phyloP scores from a whole-genome alignment of 1,140 invertebrate species.

The Drosophila orosa region DNA sequence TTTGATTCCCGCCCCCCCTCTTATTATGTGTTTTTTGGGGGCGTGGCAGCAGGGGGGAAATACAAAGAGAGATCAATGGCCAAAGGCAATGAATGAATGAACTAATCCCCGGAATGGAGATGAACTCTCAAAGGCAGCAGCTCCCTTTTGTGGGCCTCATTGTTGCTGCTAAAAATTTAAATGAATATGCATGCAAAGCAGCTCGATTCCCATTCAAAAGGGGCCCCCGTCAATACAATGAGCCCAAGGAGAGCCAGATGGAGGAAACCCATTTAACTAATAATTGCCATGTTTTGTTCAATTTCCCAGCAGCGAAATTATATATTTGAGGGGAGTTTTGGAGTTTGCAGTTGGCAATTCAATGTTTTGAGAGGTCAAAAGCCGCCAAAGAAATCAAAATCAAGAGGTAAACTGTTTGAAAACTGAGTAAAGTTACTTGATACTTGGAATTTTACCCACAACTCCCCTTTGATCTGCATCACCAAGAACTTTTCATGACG shows the following conservation, averaged over 20 bases:
- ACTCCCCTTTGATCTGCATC: neutral
- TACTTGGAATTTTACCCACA: neutral
- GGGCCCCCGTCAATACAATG: conserved; percentile 35
- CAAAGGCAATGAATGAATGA: conserved; percentile 43
- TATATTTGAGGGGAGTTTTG: neutral
- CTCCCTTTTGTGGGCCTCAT: conserved; percentile 34
- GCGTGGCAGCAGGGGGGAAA: conserved; percentile 13
- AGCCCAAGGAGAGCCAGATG: conserved; percentile 13
- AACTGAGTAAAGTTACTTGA: too few relatives aligned
- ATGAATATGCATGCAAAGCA: conserved; percentile 65
- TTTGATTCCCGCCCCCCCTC: neutral
- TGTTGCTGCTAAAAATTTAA: conserved; percentile 51
- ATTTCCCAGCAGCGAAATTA: conserved; percentile 11
- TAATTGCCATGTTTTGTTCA: conserved; percentile 53
- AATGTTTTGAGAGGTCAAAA: conserved; percentile 10
- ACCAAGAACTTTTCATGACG: neutral
- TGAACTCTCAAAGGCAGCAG: conserved; percentile 24
- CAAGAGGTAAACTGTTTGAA: neutral
- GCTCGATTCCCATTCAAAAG: conserved; percentile 46
- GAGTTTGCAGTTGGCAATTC: neutral
- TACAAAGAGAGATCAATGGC: conserved; percentile 49
- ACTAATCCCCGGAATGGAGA: conserved; percentile 37
- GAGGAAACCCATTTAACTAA: conserved; percentile 58
- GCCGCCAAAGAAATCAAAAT: neutral
- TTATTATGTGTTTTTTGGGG: conserved; percentile 6